Percentiles rank a stretch among this genome's conserved stretches.
These are phyloP conservation scores for Bolinopsis microptera DNA, from an alignment of 37 sponge, comb jelly and placozoan genomes.

Conservation along the genomic window DNA sequence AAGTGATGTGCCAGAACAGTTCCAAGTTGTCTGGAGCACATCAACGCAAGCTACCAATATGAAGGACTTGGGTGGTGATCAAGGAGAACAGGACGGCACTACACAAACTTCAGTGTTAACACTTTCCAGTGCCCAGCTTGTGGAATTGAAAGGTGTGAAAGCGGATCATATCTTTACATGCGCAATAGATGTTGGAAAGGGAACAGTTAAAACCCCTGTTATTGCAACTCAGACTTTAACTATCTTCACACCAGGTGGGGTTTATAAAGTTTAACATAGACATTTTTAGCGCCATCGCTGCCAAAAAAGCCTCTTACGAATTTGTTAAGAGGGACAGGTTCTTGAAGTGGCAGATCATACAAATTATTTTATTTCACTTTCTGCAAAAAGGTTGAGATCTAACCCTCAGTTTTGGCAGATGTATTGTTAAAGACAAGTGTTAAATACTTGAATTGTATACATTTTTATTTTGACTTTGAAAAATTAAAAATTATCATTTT, in stretches of 20 bases:
- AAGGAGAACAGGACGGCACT: neutral
- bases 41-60: neutral
- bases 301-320: too few relatives aligned
- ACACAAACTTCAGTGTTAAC: neutral
- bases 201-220: neutral
- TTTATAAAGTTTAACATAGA: too few relatives aligned
- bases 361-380: too few relatives aligned
- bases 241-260: neutral
- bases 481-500: too few relatives aligned
- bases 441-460: too few relatives aligned
- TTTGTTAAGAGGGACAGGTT: too few relatives aligned
- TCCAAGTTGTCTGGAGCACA: neutral
- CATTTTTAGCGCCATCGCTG: too few relatives aligned
- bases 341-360: too few relatives aligned
- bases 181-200: neutral
- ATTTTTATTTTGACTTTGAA: too few relatives aligned
- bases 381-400: too few relatives aligned
- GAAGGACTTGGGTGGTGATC: neutral
- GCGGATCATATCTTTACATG: neutral
- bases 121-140: neutral
- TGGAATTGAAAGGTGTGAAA: neutral
- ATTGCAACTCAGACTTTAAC: neutral
- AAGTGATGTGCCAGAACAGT: neutral
- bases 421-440: too few relatives aligned
- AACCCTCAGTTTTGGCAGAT: too few relatives aligned